A percentile compares a stretch with the other conserved stretches of the same genome.
These are phyloP conservation scores for Caenorhabditis sp. DNA, from an alignment of 2,888 invertebrate genomes.

Conservation along the genomic window DNA sequence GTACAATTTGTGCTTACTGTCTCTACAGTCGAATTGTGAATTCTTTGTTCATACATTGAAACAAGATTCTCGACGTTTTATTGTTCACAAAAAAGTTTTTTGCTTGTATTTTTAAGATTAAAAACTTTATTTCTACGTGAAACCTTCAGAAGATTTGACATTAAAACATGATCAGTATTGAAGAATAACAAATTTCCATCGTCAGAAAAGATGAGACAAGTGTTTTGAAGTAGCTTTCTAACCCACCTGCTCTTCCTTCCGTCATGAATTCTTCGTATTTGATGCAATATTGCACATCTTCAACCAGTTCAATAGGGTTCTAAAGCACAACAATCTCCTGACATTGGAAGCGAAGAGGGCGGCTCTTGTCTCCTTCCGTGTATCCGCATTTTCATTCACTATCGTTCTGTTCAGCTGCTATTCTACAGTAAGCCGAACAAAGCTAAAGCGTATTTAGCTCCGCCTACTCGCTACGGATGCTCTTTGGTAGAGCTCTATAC, in stretches of 20 bases:
- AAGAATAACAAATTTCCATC: not conserved
- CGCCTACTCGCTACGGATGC: constrained; percentile 38
- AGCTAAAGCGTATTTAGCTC: constrained; percentile 26
- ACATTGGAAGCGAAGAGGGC: constrained; percentile 15
- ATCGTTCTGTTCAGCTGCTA: not conserved
- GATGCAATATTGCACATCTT: constrained; percentile 53
- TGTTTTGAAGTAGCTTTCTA: constrained; percentile 16
- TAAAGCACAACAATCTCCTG: constrained; percentile 12
- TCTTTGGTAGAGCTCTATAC: constrained; percentile 22
- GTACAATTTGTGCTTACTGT: constrained; percentile 1
- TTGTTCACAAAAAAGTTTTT: too few relatives aligned
- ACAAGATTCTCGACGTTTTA: too few relatives aligned
- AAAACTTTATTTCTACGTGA: not conserved
- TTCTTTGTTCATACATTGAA: too few relatives aligned
- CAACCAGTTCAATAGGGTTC: constrained; percentile 50
- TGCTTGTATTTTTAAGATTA: too few relatives aligned
- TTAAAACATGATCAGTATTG: constrained; percentile 12
- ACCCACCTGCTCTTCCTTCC: constrained; percentile 57
- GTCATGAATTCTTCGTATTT: constrained; percentile 8
- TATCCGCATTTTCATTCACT: not conserved
- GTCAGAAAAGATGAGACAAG: not conserved
- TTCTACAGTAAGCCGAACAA: constrained; percentile 41
- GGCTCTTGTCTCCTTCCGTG: constrained; percentile 42
- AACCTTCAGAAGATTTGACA: too few relatives aligned
- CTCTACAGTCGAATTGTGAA: not conserved